A percentile compares a stretch with the other conserved stretches of the same genome.
Evolutionary conservation across 2,888 invertebrate species (phyloP).

Genomic region (Tinea pellionella): DNA sequence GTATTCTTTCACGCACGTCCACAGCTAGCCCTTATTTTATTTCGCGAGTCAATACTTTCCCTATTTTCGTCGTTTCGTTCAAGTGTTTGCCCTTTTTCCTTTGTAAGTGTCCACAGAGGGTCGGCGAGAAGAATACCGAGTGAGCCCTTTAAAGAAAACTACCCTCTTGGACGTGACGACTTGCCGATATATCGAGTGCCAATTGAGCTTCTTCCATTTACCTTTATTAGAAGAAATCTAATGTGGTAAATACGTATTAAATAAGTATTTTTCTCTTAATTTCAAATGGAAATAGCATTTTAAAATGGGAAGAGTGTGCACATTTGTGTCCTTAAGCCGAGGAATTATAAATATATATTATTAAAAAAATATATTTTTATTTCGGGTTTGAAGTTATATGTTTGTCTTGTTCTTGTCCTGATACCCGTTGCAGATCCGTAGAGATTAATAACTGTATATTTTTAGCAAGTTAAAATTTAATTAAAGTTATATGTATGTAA

Average conservation of each 20-base stretch:
- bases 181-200: not conserved
- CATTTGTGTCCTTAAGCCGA: too few species aligned
- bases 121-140: slow-evolving; percentile 57
- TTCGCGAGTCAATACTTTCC: slow-evolving; percentile 66
- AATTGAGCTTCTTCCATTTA: not conserved
- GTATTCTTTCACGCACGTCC: not conserved
- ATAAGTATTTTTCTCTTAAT: not conserved
- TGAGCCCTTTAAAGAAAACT: slow-evolving; percentile 34
- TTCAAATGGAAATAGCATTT: too few species aligned
- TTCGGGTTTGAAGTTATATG: too few species aligned
- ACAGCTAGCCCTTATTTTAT: slow-evolving; percentile 52
- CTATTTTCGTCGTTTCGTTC: slow-evolving; percentile 49
- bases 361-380: too few species aligned
- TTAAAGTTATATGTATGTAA: too few species aligned
- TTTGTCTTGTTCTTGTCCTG: too few species aligned
- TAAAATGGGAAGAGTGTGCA: too few species aligned
- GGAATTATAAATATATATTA: too few species aligned
- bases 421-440: too few species aligned
- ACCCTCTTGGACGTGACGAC: slow-evolving; percentile 13
- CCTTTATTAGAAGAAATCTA: not conserved
- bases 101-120: slow-evolving; percentile 43
- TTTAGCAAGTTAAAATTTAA: too few species aligned
- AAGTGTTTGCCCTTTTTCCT: slow-evolving; percentile 60
- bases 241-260: not conserved
- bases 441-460: too few species aligned